A percentile compares a stretch with the other conserved stretches of the same genome.
phyloP scores from a whole-genome alignment of 2,888 invertebrate genomes.

The Agapostemon virescens region DNA sequence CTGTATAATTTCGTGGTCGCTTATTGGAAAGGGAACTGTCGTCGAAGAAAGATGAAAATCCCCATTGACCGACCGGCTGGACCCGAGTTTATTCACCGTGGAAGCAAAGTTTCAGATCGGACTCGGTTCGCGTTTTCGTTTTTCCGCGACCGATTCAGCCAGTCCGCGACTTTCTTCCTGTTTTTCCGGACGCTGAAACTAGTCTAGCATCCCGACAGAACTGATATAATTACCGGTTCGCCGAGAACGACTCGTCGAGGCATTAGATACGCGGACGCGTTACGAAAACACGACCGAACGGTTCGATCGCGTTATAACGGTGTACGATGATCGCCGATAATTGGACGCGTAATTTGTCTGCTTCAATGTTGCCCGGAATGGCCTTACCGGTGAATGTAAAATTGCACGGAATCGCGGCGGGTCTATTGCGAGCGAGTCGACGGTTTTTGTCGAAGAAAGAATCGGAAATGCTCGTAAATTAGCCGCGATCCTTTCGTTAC shows the following conservation, averaged over 20 bases:
- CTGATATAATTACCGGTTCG: constrained; percentile 22
- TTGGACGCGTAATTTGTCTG: background rate
- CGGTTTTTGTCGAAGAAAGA: background rate
- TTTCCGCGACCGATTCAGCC: background rate
- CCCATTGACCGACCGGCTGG: background rate
- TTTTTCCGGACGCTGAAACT: constrained; percentile 11
- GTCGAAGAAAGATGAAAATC: background rate
- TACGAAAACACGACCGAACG: constrained; percentile 17
- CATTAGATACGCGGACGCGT: constrained; percentile 14
- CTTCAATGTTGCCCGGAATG: background rate
- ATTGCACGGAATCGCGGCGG: background rate
- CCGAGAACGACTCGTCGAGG: background rate
- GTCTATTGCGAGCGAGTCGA: background rate
- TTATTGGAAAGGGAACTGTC: background rate
- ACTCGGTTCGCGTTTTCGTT: constrained; percentile 18
- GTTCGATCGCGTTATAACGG: constrained; percentile 26
- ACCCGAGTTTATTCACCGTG: constrained; percentile 12
- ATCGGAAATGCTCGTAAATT: constrained; percentile 18
- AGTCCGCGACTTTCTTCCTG: constrained; percentile 23
- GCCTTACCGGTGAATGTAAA: background rate
- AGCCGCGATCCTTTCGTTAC: constrained; percentile 32
- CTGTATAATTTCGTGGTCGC: no score
- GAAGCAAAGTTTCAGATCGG: constrained; percentile 3
- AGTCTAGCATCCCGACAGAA: background rate
- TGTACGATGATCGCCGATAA: constrained; percentile 11